Conservation (phyloP, 2,888 invertebrate species). For the Melikaiella ostensackeni region DNA sequence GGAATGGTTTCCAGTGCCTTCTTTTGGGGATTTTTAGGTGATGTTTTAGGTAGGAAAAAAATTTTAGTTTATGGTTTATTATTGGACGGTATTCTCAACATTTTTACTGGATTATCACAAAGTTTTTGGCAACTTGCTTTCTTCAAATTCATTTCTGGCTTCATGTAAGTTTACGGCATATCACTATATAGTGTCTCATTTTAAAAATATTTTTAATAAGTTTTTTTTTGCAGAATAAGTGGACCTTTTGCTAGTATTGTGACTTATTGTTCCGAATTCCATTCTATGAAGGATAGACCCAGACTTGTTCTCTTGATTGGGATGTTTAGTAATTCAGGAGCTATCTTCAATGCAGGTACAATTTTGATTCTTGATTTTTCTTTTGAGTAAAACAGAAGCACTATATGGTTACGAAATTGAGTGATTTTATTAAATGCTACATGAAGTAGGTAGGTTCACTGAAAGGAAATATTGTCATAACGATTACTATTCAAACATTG, state of each 20-base stretch:
- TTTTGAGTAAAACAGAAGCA: too few species aligned
- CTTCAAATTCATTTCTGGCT: constrained; percentile 85
- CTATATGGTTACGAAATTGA: too few species aligned
- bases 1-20: constrained; percentile 89
- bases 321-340: constrained; percentile 83
- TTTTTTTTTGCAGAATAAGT: constrained; percentile 79
- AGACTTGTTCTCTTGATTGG: constrained; percentile 83
- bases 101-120: constrained; percentile 83
- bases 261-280: constrained; percentile 86
- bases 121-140: constrained; percentile 82
- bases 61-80: constrained; percentile 84
- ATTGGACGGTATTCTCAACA: constrained; percentile 81
- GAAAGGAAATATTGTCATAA: neutral
- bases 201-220: constrained; percentile 57
- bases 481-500: neutral
- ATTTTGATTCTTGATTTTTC: too few species aligned
- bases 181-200: neutral
- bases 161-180: constrained; percentile 81
- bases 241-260: constrained; percentile 87
- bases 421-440: too few species aligned
- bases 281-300: constrained; percentile 82
- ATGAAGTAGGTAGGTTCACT: neutral
- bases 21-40: constrained; percentile 88
- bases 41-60: constrained; percentile 84
- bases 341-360: constrained; percentile 77